phyloP scores from a whole-genome alignment of 1,140 invertebrate species.

The Heterodera schachtii region DNA sequence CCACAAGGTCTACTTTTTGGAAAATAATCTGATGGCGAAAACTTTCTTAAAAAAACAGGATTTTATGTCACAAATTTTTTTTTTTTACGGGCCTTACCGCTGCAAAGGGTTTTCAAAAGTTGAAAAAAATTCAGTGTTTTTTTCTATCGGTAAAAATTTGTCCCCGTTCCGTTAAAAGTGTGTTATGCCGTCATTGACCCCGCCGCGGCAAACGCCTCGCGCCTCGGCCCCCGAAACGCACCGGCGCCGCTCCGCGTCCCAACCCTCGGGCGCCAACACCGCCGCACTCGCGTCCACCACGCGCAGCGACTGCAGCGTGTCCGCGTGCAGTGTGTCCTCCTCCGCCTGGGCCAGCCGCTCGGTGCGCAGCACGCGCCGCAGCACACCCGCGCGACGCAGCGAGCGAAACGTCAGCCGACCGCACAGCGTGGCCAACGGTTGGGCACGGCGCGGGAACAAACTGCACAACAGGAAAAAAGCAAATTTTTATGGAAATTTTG shows the following conservation, averaged over 20 bases:
- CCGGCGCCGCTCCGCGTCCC: constrained; percentile 42
- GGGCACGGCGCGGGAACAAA: constrained; percentile 33
- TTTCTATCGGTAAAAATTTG: background rate
- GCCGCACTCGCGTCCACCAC: constrained; percentile 12
- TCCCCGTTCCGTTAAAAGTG: background rate
- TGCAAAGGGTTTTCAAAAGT: too few species aligned
- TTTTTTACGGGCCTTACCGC: too few species aligned
- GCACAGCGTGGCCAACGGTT: constrained; percentile 31
- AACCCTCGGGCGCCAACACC: constrained; percentile 26
- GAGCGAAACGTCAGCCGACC: constrained; percentile 17
- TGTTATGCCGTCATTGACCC: too few species aligned
- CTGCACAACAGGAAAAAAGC: constrained; percentile 20
- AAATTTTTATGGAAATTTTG: too few species aligned
- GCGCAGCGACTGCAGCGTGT: constrained; percentile 1
- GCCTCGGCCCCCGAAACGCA: background rate
- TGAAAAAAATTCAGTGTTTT: too few species aligned
- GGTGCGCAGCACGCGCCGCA: constrained; percentile 16
- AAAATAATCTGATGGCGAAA: too few species aligned
- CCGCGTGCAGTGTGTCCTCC: constrained; percentile 22
- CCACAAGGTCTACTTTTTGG: too few species aligned
- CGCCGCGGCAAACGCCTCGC: background rate
- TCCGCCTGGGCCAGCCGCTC: constrained; percentile 16
- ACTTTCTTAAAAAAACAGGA: too few species aligned
- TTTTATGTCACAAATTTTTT: too few species aligned
- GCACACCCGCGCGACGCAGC: constrained; percentile 17